Evolutionary conservation across 2,797 vertebrate species (phyloP).

Genomic region (Diglossa cyanea): DNA sequence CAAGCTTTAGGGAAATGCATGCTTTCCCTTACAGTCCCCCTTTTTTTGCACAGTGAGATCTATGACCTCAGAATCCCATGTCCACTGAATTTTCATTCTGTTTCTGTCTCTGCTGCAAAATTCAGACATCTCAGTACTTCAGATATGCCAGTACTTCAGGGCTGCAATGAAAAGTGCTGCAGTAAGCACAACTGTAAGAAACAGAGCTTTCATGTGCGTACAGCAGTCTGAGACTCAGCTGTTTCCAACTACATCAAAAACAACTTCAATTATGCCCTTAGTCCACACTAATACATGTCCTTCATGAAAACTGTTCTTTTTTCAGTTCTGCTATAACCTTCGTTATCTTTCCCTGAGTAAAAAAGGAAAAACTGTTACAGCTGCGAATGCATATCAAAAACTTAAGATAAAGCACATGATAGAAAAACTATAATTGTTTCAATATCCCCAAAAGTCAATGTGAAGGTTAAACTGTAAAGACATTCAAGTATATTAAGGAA

Average conservation of each 20-base stretch:
- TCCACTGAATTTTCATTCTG: not conserved
- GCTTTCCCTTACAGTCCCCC: not conserved
- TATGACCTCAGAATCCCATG: not conserved
- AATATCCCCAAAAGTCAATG: not conserved
- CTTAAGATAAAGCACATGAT: not conserved
- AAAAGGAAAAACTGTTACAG: not conserved
- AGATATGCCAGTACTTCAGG: not conserved
- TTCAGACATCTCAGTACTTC: conserved; percentile 1
- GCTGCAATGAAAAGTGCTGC: conserved; percentile 10
- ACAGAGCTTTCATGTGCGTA: not conserved
- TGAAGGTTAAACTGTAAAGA: conserved; percentile 38
- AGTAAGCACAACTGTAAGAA: conserved; percentile 26
- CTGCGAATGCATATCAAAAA: not conserved
- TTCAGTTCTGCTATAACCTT: not conserved
- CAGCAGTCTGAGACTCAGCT: not conserved
- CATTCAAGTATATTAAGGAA: not conserved
- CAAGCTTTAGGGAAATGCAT: not conserved
- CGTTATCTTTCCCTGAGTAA: not conserved
- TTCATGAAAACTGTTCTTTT: conserved; percentile 1
- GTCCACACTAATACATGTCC: not conserved
- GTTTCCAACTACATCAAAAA: conserved; percentile 31
- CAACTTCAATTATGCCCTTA: conserved; percentile 28
- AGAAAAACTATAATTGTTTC: not conserved
- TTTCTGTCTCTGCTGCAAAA: not conserved
- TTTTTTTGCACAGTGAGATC: not conserved